phyloP scores from a whole-genome alignment of 2,888 invertebrate species.

The Uropetala carovei region DNA sequence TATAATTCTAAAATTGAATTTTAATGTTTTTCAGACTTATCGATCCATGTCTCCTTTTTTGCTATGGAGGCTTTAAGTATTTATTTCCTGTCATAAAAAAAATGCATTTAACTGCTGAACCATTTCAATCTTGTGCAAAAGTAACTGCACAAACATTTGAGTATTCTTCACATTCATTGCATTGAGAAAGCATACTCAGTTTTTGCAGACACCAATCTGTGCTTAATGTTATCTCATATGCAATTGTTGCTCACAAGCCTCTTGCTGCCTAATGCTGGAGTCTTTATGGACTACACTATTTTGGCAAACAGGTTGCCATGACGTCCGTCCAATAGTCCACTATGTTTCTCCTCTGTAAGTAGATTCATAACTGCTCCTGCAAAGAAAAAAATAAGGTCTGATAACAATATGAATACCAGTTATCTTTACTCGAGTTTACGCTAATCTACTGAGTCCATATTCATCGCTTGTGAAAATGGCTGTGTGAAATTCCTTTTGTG shows the following conservation, averaged over 20 bases:
- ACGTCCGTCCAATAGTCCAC: conserved; percentile 57
- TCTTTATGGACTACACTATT: conserved; percentile 47
- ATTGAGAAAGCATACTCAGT: background rate
- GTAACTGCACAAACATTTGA: background rate
- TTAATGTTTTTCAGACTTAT: background rate
- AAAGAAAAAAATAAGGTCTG: background rate
- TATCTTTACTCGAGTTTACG: background rate
- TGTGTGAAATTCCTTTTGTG: background rate
- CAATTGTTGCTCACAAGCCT: conserved; percentile 56
- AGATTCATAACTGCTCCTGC: background rate
- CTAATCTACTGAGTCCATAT: background rate
- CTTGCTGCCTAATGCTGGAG: conserved; percentile 55
- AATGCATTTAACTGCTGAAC: background rate
- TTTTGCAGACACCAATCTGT: background rate
- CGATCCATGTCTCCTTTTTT: background rate
- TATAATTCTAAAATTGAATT: background rate
- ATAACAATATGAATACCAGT: background rate
- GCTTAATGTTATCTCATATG: conserved; percentile 6
- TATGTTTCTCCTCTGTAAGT: conserved; percentile 20
- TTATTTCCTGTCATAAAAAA: background rate
- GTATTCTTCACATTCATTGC: background rate
- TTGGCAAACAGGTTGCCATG: conserved; percentile 45
- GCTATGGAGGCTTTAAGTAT: background rate
- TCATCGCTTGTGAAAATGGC: conserved; percentile 8
- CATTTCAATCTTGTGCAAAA: background rate